Conservation (phyloP, 2,113 vertebrate genomes). For the Phrynocephalus versicolor region DNA sequence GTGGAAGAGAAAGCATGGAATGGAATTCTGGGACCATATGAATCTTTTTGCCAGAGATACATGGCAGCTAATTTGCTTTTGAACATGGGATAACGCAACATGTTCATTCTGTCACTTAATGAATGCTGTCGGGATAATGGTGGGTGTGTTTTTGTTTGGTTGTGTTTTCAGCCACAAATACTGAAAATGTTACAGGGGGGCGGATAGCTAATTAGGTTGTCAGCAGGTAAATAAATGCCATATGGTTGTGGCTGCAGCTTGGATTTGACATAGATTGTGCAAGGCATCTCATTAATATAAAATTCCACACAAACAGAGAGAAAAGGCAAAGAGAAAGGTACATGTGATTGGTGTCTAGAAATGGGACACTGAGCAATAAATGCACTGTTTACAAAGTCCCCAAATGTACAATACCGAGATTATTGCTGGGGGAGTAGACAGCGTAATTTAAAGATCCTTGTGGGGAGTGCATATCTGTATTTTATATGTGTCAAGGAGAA, state of each 20-base stretch:
- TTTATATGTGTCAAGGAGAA: not conserved
- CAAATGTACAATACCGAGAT: not conserved
- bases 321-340: not conserved
- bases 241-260: not conserved
- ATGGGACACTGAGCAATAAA: not conserved
- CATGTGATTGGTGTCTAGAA: constrained; percentile 7
- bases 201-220: not conserved
- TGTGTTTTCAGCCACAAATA: constrained; percentile 1
- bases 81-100: not conserved
- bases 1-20: not conserved
- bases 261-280: constrained; percentile 7
- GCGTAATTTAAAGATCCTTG: not conserved
- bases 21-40: not conserved
- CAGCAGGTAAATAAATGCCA: not conserved
- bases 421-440: not conserved
- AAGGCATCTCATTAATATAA: not conserved
- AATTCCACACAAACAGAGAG: not conserved
- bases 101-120: not conserved
- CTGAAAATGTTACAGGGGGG: not conserved
- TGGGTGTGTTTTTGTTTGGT: constrained; percentile 4
- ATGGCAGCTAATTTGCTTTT: constrained; percentile 15
- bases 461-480: not conserved
- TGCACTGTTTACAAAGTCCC: not conserved
- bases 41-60: not conserved
- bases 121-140: not conserved